Evolutionary conservation across 2,113 vertebrate species (phyloP), one percentile per base, ranked within the genome.

Genomic region (Prunella himalayana): DNA sequence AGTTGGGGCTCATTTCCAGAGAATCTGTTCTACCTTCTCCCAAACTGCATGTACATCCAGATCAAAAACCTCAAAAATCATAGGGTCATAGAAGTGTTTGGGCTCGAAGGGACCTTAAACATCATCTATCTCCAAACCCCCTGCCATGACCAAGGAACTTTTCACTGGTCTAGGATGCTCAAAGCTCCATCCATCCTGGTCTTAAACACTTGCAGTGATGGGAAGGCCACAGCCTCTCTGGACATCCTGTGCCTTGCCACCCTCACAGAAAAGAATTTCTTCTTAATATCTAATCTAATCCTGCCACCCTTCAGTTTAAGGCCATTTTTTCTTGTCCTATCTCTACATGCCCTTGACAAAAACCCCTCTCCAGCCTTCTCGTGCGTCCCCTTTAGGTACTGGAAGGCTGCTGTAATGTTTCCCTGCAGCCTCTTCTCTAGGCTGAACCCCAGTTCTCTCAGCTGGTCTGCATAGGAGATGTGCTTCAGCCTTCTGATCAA

Each of bases 311-410:
- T 71, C 42, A 37, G 31, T 33, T 56, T 42, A 44, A 80, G 50
- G 31, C 4, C 16, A 13, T 42, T 50, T 6, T 7, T 20, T 71
- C 30, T 35, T 42, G 11, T 49, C 6, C 17, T 49, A 1, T 42
- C 31, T 49, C 42, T 42, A 18, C 21, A 7, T 19, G 9, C 2
- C 18, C 17, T 28, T 65, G 18, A 15, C 25, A 57, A 64, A 72
- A 57, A 21, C 15, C 27, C 12, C 22, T 64, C 59, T 88, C 22
- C 35, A 22, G 14, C 5, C 25, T 57, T 31, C 31, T 42, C 0
- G 0, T 35, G 50, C 17, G 5, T 4, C 2, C 22, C 3, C 35
- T 44, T 57, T 31, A 22, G 17, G 17, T 27, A 15, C 22, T 42
- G 12, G 33, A 63, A 57, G 18, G 25, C 8, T 35, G 31, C 21